Conservation (phyloP, 1,140 invertebrate species). For the Halictus rubicundus region DNA sequence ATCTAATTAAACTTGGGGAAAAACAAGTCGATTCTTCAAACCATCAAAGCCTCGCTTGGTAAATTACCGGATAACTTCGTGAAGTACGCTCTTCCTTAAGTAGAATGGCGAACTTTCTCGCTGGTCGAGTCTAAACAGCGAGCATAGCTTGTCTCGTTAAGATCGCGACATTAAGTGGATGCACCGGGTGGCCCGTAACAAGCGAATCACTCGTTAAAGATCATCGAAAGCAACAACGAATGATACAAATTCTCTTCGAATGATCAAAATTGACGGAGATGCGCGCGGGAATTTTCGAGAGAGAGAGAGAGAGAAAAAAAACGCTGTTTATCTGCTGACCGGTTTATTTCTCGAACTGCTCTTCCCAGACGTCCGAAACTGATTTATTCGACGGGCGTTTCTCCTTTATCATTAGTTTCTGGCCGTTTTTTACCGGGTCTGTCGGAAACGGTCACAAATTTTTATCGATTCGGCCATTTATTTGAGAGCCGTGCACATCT, state of each 20-base stretch:
- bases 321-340: conserved; percentile 4
- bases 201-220: neutral
- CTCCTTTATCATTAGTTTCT: conserved; percentile 5
- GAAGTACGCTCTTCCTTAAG: neutral
- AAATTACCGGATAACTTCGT: neutral
- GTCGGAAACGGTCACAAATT: neutral
- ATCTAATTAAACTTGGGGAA: neutral
- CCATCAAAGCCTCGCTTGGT: neutral
- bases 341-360: conserved; percentile 1
- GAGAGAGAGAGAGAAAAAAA: no score
- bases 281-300: neutral
- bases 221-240: neutral
- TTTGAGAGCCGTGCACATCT: neutral
- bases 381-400: conserved; percentile 8
- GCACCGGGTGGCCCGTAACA: neutral
- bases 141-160: conserved; percentile 3
- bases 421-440: neutral
- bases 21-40: neutral
- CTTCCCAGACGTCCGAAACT: neutral
- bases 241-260: no score
- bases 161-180: neutral
- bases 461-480: neutral
- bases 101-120: neutral
- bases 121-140: neutral
- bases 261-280: neutral